A percentile compares a stretch with the other conserved stretches of the same genome.
Evolutionary conservation across 1,140 invertebrate species (phyloP).

Genomic region (Harlomillsia oculata): DNA sequence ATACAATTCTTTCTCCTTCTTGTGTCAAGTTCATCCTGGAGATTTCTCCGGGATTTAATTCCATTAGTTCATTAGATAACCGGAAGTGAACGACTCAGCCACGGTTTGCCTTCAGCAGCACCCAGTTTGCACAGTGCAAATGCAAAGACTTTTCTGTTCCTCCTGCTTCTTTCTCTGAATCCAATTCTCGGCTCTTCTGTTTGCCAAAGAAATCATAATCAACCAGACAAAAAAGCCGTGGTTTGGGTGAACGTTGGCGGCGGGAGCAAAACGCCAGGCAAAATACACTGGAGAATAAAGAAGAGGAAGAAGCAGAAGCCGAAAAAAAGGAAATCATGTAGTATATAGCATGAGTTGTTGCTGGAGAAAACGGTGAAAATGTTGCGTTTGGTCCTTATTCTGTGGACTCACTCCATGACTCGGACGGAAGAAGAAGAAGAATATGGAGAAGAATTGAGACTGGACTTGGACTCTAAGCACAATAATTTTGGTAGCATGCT

Average conservation of each 20-base stretch:
- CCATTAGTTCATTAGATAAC: constrained; percentile 37
- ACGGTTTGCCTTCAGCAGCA: background rate
- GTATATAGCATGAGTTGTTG: too few species aligned
- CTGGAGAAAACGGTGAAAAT: too few species aligned
- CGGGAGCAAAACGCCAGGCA: too few species aligned
- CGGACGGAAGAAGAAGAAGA: too few species aligned
- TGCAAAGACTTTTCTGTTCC: background rate
- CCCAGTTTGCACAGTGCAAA: background rate
- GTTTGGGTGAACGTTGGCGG: too few species aligned
- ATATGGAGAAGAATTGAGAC: constrained; percentile 8
- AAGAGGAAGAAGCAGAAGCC: too few species aligned
- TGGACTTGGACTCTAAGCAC: background rate
- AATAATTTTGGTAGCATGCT: background rate
- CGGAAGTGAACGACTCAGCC: constrained; percentile 29
- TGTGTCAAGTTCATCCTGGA: background rate
- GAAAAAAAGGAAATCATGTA: too few species aligned
- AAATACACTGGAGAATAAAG: too few species aligned
- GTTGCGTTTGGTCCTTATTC: too few species aligned
- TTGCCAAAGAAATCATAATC: constrained; percentile 35
- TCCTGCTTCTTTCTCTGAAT: too few species aligned
- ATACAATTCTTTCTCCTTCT: background rate
- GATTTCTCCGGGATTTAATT: constrained; percentile 22
- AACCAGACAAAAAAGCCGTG: constrained; percentile 15
- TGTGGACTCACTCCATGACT: too few species aligned
- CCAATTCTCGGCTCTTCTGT: too few species aligned